Evolutionary conservation across 2,888 invertebrate species (phyloP).

Genomic region (Psococerastis gibbosa): DNA sequence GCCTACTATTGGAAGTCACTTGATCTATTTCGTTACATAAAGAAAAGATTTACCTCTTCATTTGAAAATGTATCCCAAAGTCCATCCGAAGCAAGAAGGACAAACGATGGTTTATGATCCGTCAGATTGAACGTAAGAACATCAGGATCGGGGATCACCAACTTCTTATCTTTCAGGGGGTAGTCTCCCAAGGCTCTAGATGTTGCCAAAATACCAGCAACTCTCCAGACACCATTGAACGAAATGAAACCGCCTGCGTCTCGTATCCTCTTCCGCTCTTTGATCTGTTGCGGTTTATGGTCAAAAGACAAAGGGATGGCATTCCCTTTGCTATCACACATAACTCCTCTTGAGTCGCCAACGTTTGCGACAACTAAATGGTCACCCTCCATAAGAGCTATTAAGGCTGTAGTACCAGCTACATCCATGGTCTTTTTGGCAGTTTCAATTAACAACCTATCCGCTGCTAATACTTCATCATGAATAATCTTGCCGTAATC

Average conservation of each 20-base stretch:
- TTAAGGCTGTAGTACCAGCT: slow-evolving; percentile 72
- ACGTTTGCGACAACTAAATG: slow-evolving; percentile 85
- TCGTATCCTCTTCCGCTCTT: slow-evolving; percentile 73
- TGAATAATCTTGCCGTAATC: slow-evolving; percentile 65
- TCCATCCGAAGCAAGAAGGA: slow-evolving; percentile 87
- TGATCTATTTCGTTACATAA: no score
- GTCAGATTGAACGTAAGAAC: slow-evolving; percentile 76
- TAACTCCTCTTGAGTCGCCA: slow-evolving; percentile 88
- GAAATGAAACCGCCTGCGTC: slow-evolving; percentile 91
- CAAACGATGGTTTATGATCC: slow-evolving; percentile 71
- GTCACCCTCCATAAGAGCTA: slow-evolving; percentile 67
- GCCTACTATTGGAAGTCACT: no score
- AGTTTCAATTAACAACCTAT: slow-evolving; percentile 58
- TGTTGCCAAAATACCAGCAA: slow-evolving; percentile 85
- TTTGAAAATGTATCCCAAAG: slow-evolving; percentile 93
- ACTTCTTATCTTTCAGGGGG: slow-evolving; percentile 80
- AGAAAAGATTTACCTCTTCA: slow-evolving; percentile 44
- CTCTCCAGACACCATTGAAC: slow-evolving; percentile 91
- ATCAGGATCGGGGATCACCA: slow-evolving; percentile 91
- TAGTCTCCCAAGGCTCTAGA: slow-evolving; percentile 90
- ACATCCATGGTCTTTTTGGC: slow-evolving; percentile 54
- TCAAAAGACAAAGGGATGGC: slow-evolving; percentile 87
- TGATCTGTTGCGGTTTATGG: slow-evolving; percentile 89
- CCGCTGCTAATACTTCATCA: slow-evolving; percentile 73
- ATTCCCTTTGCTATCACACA: slow-evolving; percentile 79